Conservation (phyloP, 2,797 vertebrate species). For the Gymnocypris eckloni region DNA sequence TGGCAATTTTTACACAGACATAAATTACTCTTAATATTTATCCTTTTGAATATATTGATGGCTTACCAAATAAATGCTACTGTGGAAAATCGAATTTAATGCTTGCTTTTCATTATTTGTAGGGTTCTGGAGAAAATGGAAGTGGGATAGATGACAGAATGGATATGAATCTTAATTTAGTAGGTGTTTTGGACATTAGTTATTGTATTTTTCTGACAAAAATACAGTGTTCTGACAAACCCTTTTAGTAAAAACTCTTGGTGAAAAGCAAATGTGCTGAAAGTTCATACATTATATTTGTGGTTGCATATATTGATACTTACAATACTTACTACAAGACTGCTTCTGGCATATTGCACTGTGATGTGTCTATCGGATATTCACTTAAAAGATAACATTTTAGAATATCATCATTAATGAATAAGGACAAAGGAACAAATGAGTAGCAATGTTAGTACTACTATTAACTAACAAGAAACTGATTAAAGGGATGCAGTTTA, state of each 20-base stretch:
- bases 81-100: not conserved
- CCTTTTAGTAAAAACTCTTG: not conserved
- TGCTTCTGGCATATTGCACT: too few species aligned
- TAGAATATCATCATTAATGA: not conserved
- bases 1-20: not conserved
- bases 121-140: constrained; percentile 76
- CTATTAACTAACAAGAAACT: not conserved
- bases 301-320: not conserved
- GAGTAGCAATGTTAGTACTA: not conserved
- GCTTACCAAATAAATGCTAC: not conserved
- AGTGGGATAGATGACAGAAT: constrained; percentile 64
- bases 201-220: not conserved
- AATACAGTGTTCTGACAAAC: not conserved
- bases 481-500: not conserved
- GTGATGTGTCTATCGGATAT: not conserved
- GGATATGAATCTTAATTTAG: constrained; percentile 35
- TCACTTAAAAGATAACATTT: not conserved
- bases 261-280: not conserved
- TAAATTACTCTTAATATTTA: not conserved
- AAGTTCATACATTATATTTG: not conserved
- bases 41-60: not conserved
- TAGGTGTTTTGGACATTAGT: constrained; percentile 7
- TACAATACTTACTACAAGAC: too few species aligned
- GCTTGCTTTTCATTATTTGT: constrained; percentile 7
- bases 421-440: not conserved